These are phyloP conservation scores for Wiebesia pumilae DNA, from an alignment of 1,140 invertebrate genomes.

Conservation along the genomic window DNA sequence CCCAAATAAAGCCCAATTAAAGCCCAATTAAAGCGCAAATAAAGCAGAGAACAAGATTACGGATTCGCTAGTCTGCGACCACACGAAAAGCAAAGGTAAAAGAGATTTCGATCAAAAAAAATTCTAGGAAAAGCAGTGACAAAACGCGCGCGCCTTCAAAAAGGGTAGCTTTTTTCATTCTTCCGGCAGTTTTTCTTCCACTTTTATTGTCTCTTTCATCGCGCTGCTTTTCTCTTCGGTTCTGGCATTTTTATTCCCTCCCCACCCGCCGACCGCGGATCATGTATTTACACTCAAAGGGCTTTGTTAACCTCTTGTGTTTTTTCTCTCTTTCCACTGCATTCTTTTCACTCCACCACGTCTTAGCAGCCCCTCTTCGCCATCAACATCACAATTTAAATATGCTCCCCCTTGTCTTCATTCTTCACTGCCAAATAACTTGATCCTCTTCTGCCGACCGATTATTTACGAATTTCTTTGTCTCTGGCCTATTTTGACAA, in stretches of 20 bases:
- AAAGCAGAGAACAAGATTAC: background rate
- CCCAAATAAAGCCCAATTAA: too few relatives aligned
- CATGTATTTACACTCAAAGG: constrained; percentile 61
- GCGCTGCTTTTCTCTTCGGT: constrained; percentile 25
- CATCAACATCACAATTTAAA: constrained; percentile 14
- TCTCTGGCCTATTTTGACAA: too few relatives aligned
- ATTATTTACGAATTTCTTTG: background rate
- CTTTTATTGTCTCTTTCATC: constrained; percentile 18
- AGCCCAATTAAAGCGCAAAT: too few relatives aligned
- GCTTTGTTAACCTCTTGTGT: constrained; percentile 56
- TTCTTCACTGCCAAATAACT: background rate
- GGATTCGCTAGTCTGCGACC: background rate
- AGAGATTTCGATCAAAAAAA: background rate
- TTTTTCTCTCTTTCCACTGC: background rate
- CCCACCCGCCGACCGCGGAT: background rate
- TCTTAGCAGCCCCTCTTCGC: background rate
- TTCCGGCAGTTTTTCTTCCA: constrained; percentile 43
- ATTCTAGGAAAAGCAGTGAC: background rate
- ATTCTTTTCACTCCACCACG: constrained; percentile 1
- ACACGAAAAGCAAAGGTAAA: background rate
- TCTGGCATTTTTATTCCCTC: constrained; percentile 43
- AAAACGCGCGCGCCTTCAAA: constrained; percentile 10
- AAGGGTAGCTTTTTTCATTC: constrained; percentile 25
- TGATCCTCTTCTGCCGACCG: background rate
- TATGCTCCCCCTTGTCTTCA: constrained; percentile 7